These are phyloP conservation scores for Melanocharis versteri DNA, from an alignment of 2,113 vertebrate genomes.

Conservation along the genomic window DNA sequence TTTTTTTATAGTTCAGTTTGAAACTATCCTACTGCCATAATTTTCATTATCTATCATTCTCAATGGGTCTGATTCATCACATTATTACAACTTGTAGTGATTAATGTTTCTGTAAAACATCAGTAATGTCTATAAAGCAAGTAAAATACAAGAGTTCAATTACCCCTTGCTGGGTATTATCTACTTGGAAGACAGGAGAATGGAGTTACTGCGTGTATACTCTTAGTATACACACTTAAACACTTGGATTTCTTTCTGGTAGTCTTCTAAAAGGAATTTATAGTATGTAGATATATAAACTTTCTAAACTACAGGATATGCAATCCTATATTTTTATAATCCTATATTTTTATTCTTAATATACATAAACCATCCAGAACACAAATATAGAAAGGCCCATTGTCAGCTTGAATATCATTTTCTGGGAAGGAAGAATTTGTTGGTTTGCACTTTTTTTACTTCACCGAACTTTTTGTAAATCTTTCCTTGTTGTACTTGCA, in stretches of 20 bases:
- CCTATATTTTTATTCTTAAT: neutral
- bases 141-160: neutral
- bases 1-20: neutral
- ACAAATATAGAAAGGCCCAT: neutral
- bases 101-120: neutral
- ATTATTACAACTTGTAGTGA: neutral
- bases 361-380: neutral
- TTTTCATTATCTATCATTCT: neutral
- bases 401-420: neutral
- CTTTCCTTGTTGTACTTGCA: neutral
- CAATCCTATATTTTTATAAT: neutral
- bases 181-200: neutral
- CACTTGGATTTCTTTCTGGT: neutral
- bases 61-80: neutral
- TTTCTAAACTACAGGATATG: neutral
- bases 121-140: neutral
- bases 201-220: neutral
- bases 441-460: neutral
- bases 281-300: neutral
- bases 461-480: neutral
- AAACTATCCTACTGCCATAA: neutral
- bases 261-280: neutral
- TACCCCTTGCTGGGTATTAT: neutral
- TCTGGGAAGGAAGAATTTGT: neutral
- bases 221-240: neutral